A percentile compares a stretch with the other conserved stretches of the same genome.
phyloP scores from a whole-genome alignment of 1,140 invertebrate genomes.

The Batillaria attramentaria region DNA sequence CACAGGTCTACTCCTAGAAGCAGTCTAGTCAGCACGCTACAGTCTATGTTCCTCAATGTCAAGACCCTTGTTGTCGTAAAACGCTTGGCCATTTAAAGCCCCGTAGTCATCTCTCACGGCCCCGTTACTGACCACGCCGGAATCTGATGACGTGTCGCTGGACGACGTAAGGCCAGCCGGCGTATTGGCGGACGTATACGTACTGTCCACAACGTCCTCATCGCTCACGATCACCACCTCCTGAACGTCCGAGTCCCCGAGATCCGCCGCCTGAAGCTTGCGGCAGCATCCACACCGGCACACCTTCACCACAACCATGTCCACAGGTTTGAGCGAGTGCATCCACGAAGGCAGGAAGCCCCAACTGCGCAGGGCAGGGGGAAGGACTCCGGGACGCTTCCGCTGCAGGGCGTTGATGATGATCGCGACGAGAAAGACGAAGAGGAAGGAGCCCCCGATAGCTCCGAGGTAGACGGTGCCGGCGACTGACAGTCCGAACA shows the following conservation, averaged over 20 bases:
- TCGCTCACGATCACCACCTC: not conserved
- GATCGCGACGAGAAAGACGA: conserved; percentile 51
- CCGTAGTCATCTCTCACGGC: not conserved
- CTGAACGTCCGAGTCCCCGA: not conserved
- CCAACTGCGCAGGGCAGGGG: conserved; percentile 58
- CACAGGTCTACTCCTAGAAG: not conserved
- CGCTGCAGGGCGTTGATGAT: conserved; percentile 61
- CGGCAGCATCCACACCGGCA: conserved; percentile 41
- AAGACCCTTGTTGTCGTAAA: not conserved
- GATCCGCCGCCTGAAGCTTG: conserved; percentile 17
- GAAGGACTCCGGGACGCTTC: conserved; percentile 50
- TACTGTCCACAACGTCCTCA: not conserved
- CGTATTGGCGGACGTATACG: not conserved
- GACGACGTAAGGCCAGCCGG: not conserved
- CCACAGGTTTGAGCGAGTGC: conserved; percentile 55
- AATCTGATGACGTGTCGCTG: not conserved
- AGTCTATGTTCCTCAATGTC: not conserved
- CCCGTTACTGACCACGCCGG: not conserved
- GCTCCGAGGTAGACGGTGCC: conserved; percentile 56
- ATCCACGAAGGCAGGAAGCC: conserved; percentile 56
- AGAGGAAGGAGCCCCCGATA: conserved; percentile 50
- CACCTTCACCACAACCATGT: conserved; percentile 41
- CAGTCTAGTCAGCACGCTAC: too few relatives aligned
- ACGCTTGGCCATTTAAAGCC: too few relatives aligned
- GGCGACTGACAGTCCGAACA: conserved; percentile 70